Evolutionary conservation across 2,113 vertebrate species (phyloP).

Genomic region (Microcebus ravelobensis): DNA sequence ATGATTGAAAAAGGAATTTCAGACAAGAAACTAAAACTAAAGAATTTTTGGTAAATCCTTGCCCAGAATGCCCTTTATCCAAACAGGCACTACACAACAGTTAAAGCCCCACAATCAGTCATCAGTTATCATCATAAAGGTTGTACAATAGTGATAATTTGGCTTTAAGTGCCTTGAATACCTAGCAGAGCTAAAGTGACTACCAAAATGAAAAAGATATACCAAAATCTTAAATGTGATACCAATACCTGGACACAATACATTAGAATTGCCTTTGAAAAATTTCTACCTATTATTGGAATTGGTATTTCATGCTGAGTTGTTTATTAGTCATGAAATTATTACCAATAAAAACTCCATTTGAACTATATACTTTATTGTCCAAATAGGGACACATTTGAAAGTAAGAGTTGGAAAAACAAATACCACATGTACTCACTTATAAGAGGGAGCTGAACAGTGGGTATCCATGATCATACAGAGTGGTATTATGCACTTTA

Average conservation of each 20-base stretch:
- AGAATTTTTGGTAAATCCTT: background rate
- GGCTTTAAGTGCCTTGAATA: background rate
- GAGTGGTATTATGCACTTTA: no score
- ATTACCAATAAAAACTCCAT: background rate
- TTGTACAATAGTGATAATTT: background rate
- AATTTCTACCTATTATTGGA: background rate
- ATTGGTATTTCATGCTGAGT: background rate
- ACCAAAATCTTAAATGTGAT: background rate
- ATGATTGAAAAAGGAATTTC: background rate
- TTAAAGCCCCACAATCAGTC: background rate
- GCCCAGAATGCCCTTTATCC: background rate
- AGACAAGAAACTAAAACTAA: background rate
- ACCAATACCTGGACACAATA: background rate
- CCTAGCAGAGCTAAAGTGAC: background rate
- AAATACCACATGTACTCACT: no score
- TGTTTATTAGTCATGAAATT: background rate
- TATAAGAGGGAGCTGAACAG: no score
- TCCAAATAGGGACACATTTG: background rate
- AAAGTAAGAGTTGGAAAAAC: background rate
- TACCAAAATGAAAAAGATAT: background rate
- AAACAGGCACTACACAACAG: background rate
- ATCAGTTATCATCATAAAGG: background rate
- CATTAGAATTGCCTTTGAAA: background rate
- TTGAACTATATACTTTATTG: background rate
- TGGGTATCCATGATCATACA: no score